phyloP scores from a whole-genome alignment of 2,888 invertebrate genomes.

The Cinara cedri region DNA sequence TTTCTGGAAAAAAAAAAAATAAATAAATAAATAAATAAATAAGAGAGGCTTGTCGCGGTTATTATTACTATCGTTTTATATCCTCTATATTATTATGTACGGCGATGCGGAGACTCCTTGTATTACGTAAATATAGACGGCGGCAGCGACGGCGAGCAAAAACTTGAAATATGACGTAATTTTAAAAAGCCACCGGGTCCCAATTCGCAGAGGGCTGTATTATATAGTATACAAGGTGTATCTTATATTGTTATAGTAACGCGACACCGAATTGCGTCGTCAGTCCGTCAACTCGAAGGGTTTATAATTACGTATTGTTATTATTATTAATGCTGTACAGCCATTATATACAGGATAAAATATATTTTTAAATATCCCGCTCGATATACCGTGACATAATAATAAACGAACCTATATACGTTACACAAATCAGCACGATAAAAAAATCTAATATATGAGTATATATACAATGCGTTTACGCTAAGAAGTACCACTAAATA shows the following conservation, averaged over 20 bases:
- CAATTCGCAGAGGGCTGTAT: conserved; percentile 30
- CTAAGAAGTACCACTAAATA: too few relatives aligned
- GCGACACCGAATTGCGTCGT: conserved; percentile 28
- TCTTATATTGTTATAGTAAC: conserved; percentile 40
- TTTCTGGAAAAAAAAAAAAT: background rate
- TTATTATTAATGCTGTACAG: too few relatives aligned
- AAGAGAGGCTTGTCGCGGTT: conserved; percentile 20
- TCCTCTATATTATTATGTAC: background rate
- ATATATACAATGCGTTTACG: too few relatives aligned
- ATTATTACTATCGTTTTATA: conserved; percentile 43
- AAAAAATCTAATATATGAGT: too few relatives aligned
- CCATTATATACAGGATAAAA: too few relatives aligned
- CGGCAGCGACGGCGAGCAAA: conserved; percentile 13
- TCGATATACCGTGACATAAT: too few relatives aligned
- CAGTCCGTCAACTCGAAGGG: background rate
- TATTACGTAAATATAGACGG: conserved; percentile 19
- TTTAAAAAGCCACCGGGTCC: conserved; percentile 36
- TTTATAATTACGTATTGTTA: too few relatives aligned
- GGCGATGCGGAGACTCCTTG: background rate
- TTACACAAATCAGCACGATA: too few relatives aligned
- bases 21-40: conserved; percentile 29
- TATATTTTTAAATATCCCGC: too few relatives aligned
- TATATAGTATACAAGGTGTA: background rate
- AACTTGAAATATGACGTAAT: conserved; percentile 43
- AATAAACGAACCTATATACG: too few relatives aligned